These are phyloP conservation scores for Axinella damicornis DNA, from an alignment of 37 sponge, comb jelly and placozoan genomes.

Conservation along the genomic window DNA sequence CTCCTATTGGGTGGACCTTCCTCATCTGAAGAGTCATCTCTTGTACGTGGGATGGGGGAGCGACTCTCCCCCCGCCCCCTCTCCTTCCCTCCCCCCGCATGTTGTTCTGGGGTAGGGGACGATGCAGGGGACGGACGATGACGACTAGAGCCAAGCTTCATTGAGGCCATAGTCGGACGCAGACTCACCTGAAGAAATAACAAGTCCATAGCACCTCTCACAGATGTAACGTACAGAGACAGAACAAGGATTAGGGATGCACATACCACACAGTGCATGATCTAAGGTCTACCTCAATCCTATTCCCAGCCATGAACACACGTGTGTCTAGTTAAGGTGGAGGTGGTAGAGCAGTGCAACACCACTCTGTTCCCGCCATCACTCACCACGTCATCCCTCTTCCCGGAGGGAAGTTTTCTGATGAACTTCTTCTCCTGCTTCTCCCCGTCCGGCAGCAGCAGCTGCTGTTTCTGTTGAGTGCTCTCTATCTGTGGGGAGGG, in stretches of 20 bases:
- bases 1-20: slow-evolving; percentile 19
- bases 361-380: no score
- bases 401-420: slow-evolving; percentile 4
- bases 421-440: slow-evolving; percentile 11
- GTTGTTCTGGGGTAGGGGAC: background rate
- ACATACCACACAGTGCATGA: no score
- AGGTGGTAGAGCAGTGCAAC: no score
- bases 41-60: slow-evolving; percentile 32
- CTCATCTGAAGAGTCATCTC: slow-evolving; percentile 77
- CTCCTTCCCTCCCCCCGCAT: background rate
- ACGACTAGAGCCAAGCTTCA: slow-evolving; percentile 43
- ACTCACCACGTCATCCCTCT: slow-evolving; percentile 15
- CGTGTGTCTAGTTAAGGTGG: no score
- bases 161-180: slow-evolving; percentile 44
- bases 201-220: background rate
- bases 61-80: background rate
- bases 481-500: background rate
- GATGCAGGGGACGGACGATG: background rate
- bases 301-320: no score
- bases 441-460: background rate
- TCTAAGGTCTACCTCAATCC: no score
- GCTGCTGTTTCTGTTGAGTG: background rate
- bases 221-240: no score
- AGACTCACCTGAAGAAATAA: slow-evolving; percentile 59
- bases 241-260: no score